Percentiles rank a stretch among this genome's conserved stretches.
These are phyloP conservation scores for Lycocerus yunnanus DNA, from an alignment of 2,888 invertebrate genomes.

Conservation along the genomic window DNA sequence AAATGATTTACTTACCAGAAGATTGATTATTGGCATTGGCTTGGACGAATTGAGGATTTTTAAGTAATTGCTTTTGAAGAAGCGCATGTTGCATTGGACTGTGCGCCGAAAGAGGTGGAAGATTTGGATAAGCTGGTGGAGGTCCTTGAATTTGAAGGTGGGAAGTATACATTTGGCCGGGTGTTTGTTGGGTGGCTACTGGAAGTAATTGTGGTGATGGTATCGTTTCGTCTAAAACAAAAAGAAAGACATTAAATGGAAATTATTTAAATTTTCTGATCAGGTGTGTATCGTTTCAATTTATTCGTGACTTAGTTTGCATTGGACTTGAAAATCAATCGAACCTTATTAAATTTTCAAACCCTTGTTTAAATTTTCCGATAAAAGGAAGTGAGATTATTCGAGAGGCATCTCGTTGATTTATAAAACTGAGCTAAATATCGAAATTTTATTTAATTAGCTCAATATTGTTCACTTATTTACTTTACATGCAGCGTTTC, in stretches of 20 bases:
- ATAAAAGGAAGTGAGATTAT: background rate
- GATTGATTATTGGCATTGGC: constrained; percentile 59
- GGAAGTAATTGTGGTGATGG: constrained; percentile 55
- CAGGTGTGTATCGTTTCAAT: background rate
- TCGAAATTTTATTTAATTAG: background rate
- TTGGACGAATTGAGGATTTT: constrained; percentile 56
- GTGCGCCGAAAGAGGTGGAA: constrained; percentile 52
- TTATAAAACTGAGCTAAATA: background rate
- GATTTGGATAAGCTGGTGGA: constrained; percentile 51
- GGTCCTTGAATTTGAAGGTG: constrained; percentile 53
- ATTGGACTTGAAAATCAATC: background rate
- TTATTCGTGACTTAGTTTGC: background rate
- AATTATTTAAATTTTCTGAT: background rate
- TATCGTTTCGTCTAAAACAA: constrained; percentile 57
- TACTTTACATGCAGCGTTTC: background rate
- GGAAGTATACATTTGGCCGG: constrained; percentile 22
- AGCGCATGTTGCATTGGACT: constrained; percentile 51
- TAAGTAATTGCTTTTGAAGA: constrained; percentile 63
- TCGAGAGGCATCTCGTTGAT: background rate
- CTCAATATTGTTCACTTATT: background rate
- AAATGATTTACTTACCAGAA: constrained; percentile 55
- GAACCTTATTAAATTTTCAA: background rate
- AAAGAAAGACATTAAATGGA: constrained; percentile 15
- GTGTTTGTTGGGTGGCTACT: constrained; percentile 44
- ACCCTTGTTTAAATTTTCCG: background rate